A percentile compares a stretch with the other conserved stretches of the same genome.
These are phyloP conservation scores for Cercopithecus neglectus DNA, from an alignment of 2,797 vertebrate genomes.

Conservation along the genomic window DNA sequence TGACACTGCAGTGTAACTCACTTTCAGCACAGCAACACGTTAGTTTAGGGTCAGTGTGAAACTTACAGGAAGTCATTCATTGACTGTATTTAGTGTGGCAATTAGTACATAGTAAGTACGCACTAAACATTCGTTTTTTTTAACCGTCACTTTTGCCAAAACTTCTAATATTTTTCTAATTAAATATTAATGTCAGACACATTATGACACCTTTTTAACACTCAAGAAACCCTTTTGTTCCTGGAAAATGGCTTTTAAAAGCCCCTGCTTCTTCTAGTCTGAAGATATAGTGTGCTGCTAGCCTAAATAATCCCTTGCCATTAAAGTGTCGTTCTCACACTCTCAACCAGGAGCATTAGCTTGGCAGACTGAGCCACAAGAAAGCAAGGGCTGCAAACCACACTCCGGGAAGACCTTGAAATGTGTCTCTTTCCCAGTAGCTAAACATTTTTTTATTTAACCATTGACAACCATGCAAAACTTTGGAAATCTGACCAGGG, in stretches of 20 bases:
- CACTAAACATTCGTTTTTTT: constrained; percentile 24
- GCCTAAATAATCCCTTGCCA: constrained; percentile 35
- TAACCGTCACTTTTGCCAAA: constrained; percentile 23
- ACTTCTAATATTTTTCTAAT: constrained; percentile 56
- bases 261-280: background rate
- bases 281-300: constrained; percentile 3
- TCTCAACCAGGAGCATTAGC: background rate
- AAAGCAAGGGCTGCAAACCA: background rate
- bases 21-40: constrained; percentile 47
- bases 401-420: background rate
- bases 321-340: background rate
- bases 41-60: background rate
- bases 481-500: background rate
- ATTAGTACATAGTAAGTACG: constrained; percentile 54
- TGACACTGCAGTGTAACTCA: constrained; percentile 13
- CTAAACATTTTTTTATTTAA: background rate
- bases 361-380: background rate
- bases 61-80: background rate
- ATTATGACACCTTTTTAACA: constrained; percentile 3
- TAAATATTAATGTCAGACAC: constrained; percentile 48
- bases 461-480: background rate
- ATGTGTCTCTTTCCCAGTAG: background rate
- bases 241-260: constrained; percentile 60
- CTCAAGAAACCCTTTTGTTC: constrained; percentile 21
- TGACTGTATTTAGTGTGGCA: background rate